Percentiles rank a stretch among this genome's conserved stretches.
These are phyloP conservation scores for Ophthalmolycus amberensis DNA, from an alignment of 2,113 vertebrate species.

Conservation along the genomic window DNA sequence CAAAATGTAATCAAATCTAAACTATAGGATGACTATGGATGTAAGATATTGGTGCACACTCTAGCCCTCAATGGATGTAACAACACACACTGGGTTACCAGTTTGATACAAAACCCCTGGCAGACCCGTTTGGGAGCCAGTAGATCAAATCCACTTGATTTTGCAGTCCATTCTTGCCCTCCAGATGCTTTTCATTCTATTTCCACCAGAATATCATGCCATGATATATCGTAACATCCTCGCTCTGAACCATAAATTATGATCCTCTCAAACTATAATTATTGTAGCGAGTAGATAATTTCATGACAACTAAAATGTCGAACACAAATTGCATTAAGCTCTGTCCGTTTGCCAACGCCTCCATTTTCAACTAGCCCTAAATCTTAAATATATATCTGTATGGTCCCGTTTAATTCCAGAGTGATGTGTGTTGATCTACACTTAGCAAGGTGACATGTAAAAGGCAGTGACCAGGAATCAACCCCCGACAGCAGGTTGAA, in stretches of 20 bases:
- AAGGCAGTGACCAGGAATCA: constrained; percentile 19
- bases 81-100: not conserved
- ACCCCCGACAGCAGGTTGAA: constrained; percentile 24
- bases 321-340: not conserved
- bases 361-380: not conserved
- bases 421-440: not conserved
- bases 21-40: not conserved
- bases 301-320: not conserved
- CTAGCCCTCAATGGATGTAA: not conserved
- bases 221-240: not conserved
- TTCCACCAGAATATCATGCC: not conserved
- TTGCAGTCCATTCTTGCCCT: not conserved
- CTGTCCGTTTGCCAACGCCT: not conserved
- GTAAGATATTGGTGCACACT: not conserved
- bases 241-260: not conserved
- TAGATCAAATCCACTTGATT: not conserved
- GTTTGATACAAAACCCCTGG: not conserved
- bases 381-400: not conserved
- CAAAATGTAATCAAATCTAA: not conserved
- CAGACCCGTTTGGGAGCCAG: not conserved
- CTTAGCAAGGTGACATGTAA: constrained; percentile 13
- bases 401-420: not conserved
- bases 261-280: not conserved
- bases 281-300: no score
- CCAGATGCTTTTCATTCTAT: not conserved